Percentiles rank a stretch among this genome's conserved stretches.
Conservation (phyloP, 2,888 invertebrate species). For the Noctuana brunneofusca region DNA sequence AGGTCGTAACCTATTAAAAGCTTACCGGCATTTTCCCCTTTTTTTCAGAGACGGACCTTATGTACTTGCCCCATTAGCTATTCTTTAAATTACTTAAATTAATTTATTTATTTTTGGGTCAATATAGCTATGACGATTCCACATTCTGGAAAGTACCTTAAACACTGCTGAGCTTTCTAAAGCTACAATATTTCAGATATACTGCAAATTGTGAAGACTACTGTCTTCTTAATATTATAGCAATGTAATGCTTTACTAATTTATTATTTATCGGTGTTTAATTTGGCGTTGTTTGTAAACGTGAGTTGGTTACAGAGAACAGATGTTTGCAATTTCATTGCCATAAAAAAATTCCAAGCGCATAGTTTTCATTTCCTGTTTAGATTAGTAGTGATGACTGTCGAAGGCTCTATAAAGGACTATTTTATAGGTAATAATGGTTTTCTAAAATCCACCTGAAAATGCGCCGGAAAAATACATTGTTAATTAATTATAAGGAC, state of each 20-base stretch:
- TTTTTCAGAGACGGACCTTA: no score
- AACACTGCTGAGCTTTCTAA: neutral
- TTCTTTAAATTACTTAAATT: no score
- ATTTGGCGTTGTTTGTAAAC: conserved; percentile 8
- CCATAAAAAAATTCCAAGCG: conserved; percentile 20
- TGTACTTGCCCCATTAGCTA: no score
- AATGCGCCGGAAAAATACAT: no score
- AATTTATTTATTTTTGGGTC: no score
- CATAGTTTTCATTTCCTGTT: conserved; percentile 22
- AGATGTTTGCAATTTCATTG: conserved; percentile 16
- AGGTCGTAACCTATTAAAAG: no score
- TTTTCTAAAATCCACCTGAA: neutral
- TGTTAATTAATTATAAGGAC: no score
- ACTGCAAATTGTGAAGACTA: neutral
- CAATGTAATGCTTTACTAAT: neutral
- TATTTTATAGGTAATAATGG: neutral
- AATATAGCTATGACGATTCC: no score
- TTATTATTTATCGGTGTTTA: neutral
- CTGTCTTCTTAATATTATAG: neutral
- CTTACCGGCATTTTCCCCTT: no score
- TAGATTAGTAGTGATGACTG: conserved; percentile 13
- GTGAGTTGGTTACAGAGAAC: conserved; percentile 6
- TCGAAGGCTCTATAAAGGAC: neutral
- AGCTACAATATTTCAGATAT: neutral
- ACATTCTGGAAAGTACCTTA: no score